Base-by-base conservation (phyloP, 2,888 invertebrate species). In the Heteropelma amictum region DNA sequence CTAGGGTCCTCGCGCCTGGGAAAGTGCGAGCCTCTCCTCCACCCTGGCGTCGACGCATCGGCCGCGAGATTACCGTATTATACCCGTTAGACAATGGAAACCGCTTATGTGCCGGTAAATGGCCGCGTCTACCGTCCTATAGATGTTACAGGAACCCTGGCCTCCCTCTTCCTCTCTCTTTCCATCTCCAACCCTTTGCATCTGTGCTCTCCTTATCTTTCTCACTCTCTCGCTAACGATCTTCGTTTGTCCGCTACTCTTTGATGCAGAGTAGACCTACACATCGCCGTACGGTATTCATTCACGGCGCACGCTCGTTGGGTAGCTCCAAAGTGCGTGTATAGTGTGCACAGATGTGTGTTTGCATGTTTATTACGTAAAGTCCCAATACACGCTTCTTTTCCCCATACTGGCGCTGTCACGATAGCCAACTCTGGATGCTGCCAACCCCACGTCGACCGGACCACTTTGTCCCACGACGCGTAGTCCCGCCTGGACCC, bases 51-150 rank as follows among this genome's bases (percentile, higher is more conserved):
- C 82, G 83, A 87, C 85, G 84, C 88, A 87, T 87, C 86, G 87
- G 75, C 88, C 86, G 85, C 87, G 85, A 88, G 88, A 89, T 89
- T 88, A 88, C 88, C 88, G 87, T 84, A 88, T 89, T 89, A 88
- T 88, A 83, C 83, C 79, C 77, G 85, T 86, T 87, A 88, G 88
- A 88, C 89, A 88, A 89, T 88, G 82, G 86, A 85, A 86, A 88
- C 86, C 87, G 86, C 84, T 88, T 87, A 87, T 85, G 85, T 84
- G 85, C 82, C 84, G 83, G 84, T 87, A 87, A 88, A 88, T 87
- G 87, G 87, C 87, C 85, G 82, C 83, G 82, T 83, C 86, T 86
- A 82, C 81, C 80, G 77, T 71, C 75, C 67, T 74, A 56, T 56
- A 78, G n/a, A 38, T 38, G 72, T 76, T 65, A 56, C 54, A 51